Evolutionary conservation across 2,797 vertebrate species (phyloP), one percentile per base, ranked within the genome.

Genomic region (Atherinosoma microstoma): DNA sequence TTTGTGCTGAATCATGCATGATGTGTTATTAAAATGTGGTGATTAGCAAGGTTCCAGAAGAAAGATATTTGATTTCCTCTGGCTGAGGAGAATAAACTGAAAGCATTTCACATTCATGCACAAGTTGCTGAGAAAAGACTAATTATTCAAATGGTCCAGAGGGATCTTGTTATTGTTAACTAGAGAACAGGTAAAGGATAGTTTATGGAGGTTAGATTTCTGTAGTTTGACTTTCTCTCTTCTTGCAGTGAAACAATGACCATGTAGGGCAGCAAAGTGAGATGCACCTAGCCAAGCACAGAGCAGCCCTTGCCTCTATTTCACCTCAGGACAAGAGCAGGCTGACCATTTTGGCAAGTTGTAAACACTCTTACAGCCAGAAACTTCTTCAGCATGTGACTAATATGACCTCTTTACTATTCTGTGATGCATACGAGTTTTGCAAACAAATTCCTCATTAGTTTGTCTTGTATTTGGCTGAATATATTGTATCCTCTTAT

Each of bases 1-100:
- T 64, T 81, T 83, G 58, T 87, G 90, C 90, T 90, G 91, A 91
- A 79, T 91, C 89, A 87, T 81, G 82, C 75, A 67, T 61, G 51
- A 59, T 66, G 49, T 56, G 68, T 81, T 92, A 91, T 91, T 90
- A 90, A 87, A 87, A 83, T 36, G 18, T 63, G 29, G 69, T 68
- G 79, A 88, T 90, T 87, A 87, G 65, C 29, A 56, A 60, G 68
- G 78, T 75, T 79, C 63, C 20, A 73, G 34, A 49, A 35, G 54
- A 47, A 36, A 75, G 60, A 70, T 56, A 76, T 81, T 76, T 71
- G 70, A 84, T 84, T 76, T 75, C 29, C 56, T 84, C 63, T 32
- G 54, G 73, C 73, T 61, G 53, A 30, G 34, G 58, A 68, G 58
- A 57, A 57, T 70, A 51, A 79, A 83, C 30, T 80, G 64, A 84